These are phyloP conservation scores for Lamprotornis superbus DNA, from an alignment of 2,113 vertebrate species.

Conservation along the genomic window DNA sequence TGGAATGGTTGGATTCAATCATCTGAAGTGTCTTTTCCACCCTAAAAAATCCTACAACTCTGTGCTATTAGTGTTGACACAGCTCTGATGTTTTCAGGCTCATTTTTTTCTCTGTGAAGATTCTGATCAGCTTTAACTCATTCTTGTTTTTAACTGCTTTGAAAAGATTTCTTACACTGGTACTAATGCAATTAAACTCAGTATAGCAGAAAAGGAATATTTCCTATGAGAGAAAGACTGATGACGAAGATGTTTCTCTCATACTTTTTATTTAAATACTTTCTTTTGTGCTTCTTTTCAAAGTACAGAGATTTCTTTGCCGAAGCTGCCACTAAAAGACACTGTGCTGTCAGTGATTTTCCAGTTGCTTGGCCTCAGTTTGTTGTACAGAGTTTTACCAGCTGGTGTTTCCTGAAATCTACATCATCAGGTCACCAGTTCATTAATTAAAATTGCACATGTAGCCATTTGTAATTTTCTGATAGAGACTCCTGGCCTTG, in stretches of 20 bases:
- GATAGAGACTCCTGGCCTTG: neutral
- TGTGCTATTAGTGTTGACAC: neutral
- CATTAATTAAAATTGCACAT: constrained; percentile 43
- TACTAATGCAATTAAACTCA: neutral
- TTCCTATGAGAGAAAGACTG: neutral
- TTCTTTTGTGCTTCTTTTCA: neutral
- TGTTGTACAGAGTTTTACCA: constrained; percentile 24
- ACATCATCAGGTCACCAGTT: constrained; percentile 15
- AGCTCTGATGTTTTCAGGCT: neutral
- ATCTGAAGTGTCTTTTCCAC: neutral
- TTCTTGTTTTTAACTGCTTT: neutral
- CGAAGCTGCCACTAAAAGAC: neutral
- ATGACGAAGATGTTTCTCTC: neutral
- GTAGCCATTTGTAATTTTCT: constrained; percentile 31
- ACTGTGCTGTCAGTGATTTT: constrained; percentile 13
- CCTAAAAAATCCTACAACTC: neutral
- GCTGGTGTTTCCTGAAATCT: constrained; percentile 26
- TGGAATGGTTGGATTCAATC: neutral
- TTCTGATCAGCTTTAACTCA: neutral
- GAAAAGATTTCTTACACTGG: neutral
- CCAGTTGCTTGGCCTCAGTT: constrained; percentile 28
- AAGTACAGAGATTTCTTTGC: neutral
- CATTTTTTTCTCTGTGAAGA: neutral
- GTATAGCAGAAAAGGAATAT: neutral
- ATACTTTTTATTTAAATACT: neutral